These are phyloP conservation scores for Auanema sp. DNA, from an alignment of 2,888 invertebrate species.

Conservation along the genomic window DNA sequence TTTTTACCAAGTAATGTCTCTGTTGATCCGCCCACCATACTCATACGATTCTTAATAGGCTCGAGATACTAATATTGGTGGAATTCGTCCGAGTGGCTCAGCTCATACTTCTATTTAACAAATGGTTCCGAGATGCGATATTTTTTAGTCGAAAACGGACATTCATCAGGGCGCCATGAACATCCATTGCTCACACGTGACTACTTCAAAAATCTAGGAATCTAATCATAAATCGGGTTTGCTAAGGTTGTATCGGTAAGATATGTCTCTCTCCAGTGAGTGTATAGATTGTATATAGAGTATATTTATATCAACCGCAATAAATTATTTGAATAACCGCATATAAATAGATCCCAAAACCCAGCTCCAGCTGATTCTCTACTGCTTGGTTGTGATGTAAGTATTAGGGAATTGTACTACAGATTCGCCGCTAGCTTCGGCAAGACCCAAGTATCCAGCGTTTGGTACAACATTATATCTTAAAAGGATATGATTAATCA, in stretches of 20 bases:
- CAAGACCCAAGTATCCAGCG: slow-evolving; percentile 88
- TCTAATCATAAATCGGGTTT: slow-evolving; percentile 17
- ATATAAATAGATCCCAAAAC: neutral
- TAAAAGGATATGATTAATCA: no score
- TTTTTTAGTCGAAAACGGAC: no score
- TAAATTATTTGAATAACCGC: neutral
- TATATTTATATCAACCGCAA: slow-evolving; percentile 2
- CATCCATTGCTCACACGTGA: no score
- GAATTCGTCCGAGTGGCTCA: slow-evolving; percentile 19
- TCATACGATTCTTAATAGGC: slow-evolving; percentile 9
- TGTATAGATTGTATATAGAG: slow-evolving; percentile 3
- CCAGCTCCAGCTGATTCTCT: neutral
- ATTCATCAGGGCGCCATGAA: no score
- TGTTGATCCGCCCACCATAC: neutral
- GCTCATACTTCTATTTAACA: slow-evolving; percentile 16
- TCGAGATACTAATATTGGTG: slow-evolving; percentile 10
- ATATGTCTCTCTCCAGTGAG: neutral
- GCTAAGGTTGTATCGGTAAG: slow-evolving; percentile 7
- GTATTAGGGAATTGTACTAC: slow-evolving; percentile 86
- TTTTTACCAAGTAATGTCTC: slow-evolving; percentile 74
- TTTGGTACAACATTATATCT: slow-evolving; percentile 88
- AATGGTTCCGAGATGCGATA: no score
- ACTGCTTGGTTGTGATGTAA: slow-evolving; percentile 72
- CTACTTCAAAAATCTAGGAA: slow-evolving; percentile 11
- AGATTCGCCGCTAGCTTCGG: slow-evolving; percentile 79